A percentile compares a stretch with the other conserved stretches of the same genome.
Evolutionary conservation across 2,797 vertebrate genomes (phyloP).

Genomic region (Gephyroberyx darwinii): DNA sequence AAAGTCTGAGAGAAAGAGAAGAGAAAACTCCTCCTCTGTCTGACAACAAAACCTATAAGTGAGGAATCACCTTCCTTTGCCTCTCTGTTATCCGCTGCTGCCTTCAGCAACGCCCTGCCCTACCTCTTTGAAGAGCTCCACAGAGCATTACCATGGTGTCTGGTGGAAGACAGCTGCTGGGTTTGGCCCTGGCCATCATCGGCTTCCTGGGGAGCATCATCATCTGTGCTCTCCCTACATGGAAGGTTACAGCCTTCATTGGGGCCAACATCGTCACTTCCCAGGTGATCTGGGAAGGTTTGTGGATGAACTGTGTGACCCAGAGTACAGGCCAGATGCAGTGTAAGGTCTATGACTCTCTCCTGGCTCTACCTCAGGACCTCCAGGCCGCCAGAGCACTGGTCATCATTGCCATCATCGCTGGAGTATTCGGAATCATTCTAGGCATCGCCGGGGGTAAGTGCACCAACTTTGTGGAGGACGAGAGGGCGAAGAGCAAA

Average conservation of each 20-base stretch:
- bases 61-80: not conserved
- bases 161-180: conserved; percentile 85
- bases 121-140: not conserved
- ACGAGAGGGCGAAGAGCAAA: conserved; percentile 81
- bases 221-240: conserved; percentile 87
- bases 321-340: conserved; percentile 94
- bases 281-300: conserved; percentile 89
- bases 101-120: not conserved
- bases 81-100: not conserved
- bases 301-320: conserved; percentile 94
- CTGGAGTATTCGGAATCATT: conserved; percentile 80
- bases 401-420: conserved; percentile 81
- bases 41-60: not conserved
- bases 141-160: conserved; percentile 82
- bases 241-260: conserved; percentile 89
- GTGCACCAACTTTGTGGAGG: conserved; percentile 88
- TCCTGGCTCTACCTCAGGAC: conserved; percentile 86
- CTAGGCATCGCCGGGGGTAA: conserved; percentile 83
- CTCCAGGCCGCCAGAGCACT: conserved; percentile 89
- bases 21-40: conserved; percentile 51
- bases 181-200: conserved; percentile 82
- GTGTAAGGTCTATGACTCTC: conserved; percentile 89
- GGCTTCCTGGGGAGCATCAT: conserved; percentile 88
- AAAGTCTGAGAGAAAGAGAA: not conserved
- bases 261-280: conserved; percentile 90